phyloP scores from a whole-genome alignment of 2,888 invertebrate genomes.

The Dynastes grantii region DNA sequence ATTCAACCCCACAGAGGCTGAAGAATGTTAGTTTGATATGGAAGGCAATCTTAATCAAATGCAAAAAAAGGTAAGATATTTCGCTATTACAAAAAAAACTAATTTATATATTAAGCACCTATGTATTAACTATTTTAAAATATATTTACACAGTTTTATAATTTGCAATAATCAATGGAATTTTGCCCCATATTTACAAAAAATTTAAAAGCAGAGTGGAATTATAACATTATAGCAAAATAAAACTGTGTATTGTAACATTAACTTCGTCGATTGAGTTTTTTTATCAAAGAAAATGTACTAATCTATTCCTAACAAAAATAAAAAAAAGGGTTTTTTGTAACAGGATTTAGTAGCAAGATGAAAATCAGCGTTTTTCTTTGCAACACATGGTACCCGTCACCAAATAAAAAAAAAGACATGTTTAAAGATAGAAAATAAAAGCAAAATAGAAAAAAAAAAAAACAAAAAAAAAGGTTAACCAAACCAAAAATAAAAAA shows the following conservation, averaged over 20 bases:
- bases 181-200: too few species aligned
- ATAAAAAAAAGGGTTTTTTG: too few species aligned
- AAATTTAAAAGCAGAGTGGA: too few species aligned
- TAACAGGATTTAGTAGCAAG: conserved; percentile 53
- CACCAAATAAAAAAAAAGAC: conserved; percentile 15
- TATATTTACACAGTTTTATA: too few species aligned
- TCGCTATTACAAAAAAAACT: conserved; percentile 38
- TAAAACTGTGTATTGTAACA: too few species aligned
- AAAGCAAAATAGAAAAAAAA: conserved; percentile 52
- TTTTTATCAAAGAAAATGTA: neutral
- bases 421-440: conserved; percentile 47
- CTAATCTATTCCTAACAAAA: neutral
- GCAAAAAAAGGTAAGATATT: neutral
- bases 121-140: neutral
- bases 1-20: conserved; percentile 9
- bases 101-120: neutral
- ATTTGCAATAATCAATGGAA: too few species aligned
- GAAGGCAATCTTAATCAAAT: conserved; percentile 18
- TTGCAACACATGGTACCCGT: conserved; percentile 10
- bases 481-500: conserved; percentile 49
- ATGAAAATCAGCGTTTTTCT: conserved; percentile 8
- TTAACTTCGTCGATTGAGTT: too few species aligned
- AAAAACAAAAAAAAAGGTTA: conserved; percentile 50
- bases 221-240: too few species aligned
- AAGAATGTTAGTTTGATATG: conserved; percentile 18